A percentile compares a stretch with the other conserved stretches of the same genome.
These are phyloP conservation scores for Sturnus vulgaris DNA, from an alignment of 2,113 vertebrate genomes.

Conservation along the genomic window DNA sequence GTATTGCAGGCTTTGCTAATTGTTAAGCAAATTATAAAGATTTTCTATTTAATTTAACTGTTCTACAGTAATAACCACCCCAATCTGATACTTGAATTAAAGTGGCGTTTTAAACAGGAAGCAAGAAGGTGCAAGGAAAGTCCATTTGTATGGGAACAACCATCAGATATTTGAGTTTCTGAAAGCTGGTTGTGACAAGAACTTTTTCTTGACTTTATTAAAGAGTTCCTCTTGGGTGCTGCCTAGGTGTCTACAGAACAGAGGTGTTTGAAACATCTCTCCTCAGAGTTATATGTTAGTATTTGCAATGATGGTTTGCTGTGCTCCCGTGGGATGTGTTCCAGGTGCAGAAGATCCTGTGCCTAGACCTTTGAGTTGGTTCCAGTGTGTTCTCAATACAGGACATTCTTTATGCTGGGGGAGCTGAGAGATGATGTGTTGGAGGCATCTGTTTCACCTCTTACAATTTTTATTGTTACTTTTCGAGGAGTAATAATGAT, in stretches of 20 bases:
- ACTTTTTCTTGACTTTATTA: background rate
- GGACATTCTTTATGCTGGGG: background rate
- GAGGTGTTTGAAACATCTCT: background rate
- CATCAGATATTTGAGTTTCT: background rate
- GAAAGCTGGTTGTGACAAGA: background rate
- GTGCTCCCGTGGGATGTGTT: background rate
- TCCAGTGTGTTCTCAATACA: background rate
- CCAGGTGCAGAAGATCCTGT: background rate
- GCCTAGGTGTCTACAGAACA: background rate
- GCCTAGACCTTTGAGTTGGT: background rate
- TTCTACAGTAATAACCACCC: background rate
- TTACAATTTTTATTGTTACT: background rate
- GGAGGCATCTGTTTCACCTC: background rate
- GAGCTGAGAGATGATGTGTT: background rate
- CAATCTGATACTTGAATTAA: background rate
- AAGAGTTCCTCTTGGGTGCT: background rate
- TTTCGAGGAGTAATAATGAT: background rate
- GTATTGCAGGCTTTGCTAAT: background rate
- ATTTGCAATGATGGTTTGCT: background rate
- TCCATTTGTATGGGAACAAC: background rate
- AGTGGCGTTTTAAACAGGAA: background rate
- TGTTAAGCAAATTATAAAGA: background rate
- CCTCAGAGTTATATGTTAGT: background rate
- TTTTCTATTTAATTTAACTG: conserved; percentile 1
- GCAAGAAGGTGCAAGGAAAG: background rate